Conservation (phyloP, 1,140 invertebrate genomes). For the Stratiolaelaps scimitus region DNA sequence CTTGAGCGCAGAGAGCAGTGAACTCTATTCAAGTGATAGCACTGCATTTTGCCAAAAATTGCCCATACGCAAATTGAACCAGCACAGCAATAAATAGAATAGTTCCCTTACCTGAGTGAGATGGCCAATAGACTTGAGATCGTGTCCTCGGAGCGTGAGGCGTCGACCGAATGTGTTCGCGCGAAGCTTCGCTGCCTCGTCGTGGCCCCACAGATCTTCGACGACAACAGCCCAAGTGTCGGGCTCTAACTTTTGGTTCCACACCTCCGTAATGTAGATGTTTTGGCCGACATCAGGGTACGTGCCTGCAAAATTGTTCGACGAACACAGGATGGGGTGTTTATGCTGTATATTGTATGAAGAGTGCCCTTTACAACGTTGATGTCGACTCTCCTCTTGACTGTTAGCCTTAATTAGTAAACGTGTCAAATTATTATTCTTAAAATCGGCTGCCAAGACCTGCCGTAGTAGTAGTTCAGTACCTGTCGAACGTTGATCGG, state of each 20-base stretch:
- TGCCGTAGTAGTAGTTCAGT: not conserved
- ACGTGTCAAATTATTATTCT: no score
- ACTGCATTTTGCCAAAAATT: no score
- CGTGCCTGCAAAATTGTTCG: not conserved
- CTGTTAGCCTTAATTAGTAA: no score
- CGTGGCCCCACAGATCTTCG: not conserved
- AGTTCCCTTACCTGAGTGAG: slow-evolving; percentile 20
- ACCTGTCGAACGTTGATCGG: slow-evolving; percentile 3
- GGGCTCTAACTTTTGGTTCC: slow-evolving; percentile 3
- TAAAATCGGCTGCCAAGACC: no score
- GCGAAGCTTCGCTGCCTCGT: not conserved
- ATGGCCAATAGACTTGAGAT: not conserved
- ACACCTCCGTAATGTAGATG: slow-evolving; percentile 19
- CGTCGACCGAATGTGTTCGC: not conserved
- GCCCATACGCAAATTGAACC: no score
- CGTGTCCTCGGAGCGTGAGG: not conserved
- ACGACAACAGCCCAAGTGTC: not conserved
- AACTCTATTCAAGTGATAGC: no score
- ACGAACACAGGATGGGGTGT: no score
- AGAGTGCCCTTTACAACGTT: no score
- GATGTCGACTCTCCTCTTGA: no score
- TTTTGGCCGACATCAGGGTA: slow-evolving; percentile 20
- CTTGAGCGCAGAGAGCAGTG: no score
- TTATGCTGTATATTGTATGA: no score
- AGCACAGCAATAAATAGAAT: no score